phyloP scores from a whole-genome alignment of 2,797 vertebrate species.

The Esox lucius region DNA sequence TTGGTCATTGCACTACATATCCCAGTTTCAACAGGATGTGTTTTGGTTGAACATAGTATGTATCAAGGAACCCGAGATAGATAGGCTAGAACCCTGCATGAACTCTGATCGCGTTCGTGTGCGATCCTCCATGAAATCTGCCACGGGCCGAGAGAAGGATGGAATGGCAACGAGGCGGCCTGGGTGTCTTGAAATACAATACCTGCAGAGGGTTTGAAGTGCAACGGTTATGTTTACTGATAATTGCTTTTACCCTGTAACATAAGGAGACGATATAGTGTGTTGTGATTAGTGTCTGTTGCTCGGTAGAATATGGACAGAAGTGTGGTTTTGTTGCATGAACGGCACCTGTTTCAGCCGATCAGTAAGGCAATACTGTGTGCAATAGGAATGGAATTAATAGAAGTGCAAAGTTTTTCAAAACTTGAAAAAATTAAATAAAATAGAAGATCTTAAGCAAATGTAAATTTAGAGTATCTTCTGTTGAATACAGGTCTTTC shows the following conservation, averaged over 20 bases:
- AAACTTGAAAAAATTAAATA: constrained; percentile 32
- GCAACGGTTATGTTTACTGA: constrained; percentile 22
- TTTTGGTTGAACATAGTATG: background rate
- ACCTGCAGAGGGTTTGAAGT: constrained; percentile 22
- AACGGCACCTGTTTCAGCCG: constrained; percentile 35
- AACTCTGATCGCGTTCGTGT: constrained; percentile 2
- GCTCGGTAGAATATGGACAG: constrained; percentile 14
- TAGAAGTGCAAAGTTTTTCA: constrained; percentile 65
- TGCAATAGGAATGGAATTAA: constrained; percentile 47
- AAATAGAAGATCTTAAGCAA: constrained; percentile 44
- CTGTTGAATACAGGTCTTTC: constrained; percentile 51
- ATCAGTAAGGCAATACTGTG: constrained; percentile 36
- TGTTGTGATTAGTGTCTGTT: constrained; percentile 23
- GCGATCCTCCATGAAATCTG: background rate
- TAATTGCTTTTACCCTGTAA: constrained; percentile 20
- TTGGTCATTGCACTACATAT: no score
- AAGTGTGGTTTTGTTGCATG: constrained; percentile 14
- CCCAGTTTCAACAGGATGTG: no score
- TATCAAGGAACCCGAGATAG: constrained; percentile 39
- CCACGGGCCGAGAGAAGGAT: background rate
- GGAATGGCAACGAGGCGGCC: constrained; percentile 14
- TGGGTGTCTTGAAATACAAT: constrained; percentile 26
- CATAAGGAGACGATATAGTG: constrained; percentile 8
- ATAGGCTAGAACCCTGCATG: constrained; percentile 42
- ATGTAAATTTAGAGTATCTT: constrained; percentile 42